Conservation (phyloP, 2,888 invertebrate genomes). For the Eueremaeus valkanovi region DNA sequence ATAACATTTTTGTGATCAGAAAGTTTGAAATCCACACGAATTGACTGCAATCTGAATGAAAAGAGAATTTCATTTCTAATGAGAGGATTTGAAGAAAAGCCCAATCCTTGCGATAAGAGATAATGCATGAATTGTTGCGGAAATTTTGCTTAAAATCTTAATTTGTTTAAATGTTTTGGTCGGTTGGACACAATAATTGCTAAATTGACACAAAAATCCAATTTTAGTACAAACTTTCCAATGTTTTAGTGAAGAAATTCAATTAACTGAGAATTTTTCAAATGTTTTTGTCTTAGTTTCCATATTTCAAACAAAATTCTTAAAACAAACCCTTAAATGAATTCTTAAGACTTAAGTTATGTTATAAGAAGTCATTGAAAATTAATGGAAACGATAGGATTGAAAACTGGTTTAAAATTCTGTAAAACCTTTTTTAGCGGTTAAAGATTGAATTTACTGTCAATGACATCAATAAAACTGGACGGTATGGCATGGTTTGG, state of each 20-base stretch:
- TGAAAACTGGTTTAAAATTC: neutral
- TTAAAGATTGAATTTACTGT: neutral
- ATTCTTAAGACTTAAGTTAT: neutral
- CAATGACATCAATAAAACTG: slow-evolving; percentile 22
- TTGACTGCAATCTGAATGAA: neutral
- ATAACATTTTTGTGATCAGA: too few relatives aligned
- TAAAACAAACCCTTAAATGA: neutral
- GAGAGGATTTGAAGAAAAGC: neutral
- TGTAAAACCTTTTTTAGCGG: neutral
- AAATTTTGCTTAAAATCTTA: neutral
- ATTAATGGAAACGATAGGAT: neutral
- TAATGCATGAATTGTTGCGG: neutral
- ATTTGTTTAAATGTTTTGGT: slow-evolving; percentile 8
- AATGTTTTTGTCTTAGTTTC: neutral
- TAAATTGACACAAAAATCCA: neutral
- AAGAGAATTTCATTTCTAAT: neutral
- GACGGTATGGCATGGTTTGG: slow-evolving; percentile 2
- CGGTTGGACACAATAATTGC: neutral
- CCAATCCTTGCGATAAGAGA: neutral
- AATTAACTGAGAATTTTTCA: neutral
- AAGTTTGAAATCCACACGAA: too few relatives aligned
- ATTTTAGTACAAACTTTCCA: neutral
- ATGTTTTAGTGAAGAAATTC: neutral
- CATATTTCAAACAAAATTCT: neutral
- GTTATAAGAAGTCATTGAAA: neutral